Conservation (phyloP, 2,888 invertebrate species). For the Corbicula japonica region DNA sequence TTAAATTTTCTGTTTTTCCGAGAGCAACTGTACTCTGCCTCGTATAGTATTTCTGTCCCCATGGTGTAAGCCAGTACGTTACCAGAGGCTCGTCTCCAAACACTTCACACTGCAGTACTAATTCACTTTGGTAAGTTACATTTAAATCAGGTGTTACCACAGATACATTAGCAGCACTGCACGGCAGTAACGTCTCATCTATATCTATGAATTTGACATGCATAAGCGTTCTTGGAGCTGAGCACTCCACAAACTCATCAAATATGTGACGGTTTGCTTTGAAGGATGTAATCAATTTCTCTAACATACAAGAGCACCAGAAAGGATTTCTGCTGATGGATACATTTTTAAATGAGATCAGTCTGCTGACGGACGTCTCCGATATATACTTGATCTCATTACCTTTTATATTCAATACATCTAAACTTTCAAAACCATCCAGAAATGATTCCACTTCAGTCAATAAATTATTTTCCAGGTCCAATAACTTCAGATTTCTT, state of each 20-base stretch:
- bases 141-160: slow-evolving; percentile 44
- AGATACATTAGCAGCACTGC: slow-evolving; percentile 67
- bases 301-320: slow-evolving; percentile 80
- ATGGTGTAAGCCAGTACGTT: slow-evolving; percentile 79
- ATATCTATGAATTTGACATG: slow-evolving; percentile 61
- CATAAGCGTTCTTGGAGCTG: slow-evolving; percentile 54
- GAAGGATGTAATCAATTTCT: slow-evolving; percentile 56
- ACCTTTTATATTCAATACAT: slow-evolving; percentile 48
- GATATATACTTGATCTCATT: slow-evolving; percentile 64
- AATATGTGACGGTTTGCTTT: slow-evolving; percentile 43
- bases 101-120: slow-evolving; percentile 72
- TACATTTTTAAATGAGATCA: slow-evolving; percentile 54
- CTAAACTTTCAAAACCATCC: slow-evolving; percentile 49
- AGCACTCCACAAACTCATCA: slow-evolving; percentile 62
- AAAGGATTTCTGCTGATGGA: slow-evolving; percentile 75
- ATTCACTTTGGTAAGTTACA: slow-evolving; percentile 50
- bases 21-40: slow-evolving; percentile 47
- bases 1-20: slow-evolving; percentile 22
- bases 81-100: slow-evolving; percentile 70
- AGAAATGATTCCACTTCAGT: slow-evolving; percentile 44
- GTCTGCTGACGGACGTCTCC: slow-evolving; percentile 36
- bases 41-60: slow-evolving; percentile 74
- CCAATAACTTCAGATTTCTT: slow-evolving; percentile 49
- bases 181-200: slow-evolving; percentile 57
- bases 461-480: slow-evolving; percentile 63